Evolutionary conservation across 2,888 invertebrate genomes (phyloP).

Genomic region (Andrena praecox): DNA sequence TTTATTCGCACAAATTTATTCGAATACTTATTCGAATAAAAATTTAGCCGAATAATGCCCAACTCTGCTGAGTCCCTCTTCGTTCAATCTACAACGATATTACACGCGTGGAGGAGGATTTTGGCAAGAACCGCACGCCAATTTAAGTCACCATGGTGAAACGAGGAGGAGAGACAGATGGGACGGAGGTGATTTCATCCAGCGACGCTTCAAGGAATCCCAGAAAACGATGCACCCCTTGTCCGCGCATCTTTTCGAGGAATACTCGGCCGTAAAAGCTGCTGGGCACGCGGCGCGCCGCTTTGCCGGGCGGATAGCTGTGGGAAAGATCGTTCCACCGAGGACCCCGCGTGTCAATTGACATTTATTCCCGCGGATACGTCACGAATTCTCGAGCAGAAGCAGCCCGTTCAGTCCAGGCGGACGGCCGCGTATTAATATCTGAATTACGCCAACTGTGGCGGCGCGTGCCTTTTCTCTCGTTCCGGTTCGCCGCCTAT

Average conservation of each 20-base stretch:
- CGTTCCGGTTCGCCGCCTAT: slow-evolving; percentile 33
- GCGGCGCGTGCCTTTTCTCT: slow-evolving; percentile 31
- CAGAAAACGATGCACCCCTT: slow-evolving; percentile 22
- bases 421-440: slow-evolving; percentile 58
- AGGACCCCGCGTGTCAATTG: slow-evolving; percentile 74
- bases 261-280: slow-evolving; percentile 16
- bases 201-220: not conserved
- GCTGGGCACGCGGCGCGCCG: slow-evolving; percentile 14
- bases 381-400: slow-evolving; percentile 67
- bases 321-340: slow-evolving; percentile 70
- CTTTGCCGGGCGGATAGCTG: slow-evolving; percentile 41
- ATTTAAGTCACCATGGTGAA: not conserved
- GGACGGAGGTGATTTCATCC: not conserved
- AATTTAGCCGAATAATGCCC: too few relatives aligned
- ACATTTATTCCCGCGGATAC: slow-evolving; percentile 71
- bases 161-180: not conserved
- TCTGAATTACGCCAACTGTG: slow-evolving; percentile 61
- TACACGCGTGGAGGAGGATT: not conserved
- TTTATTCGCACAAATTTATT: too few relatives aligned
- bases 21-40: too few relatives aligned
- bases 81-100: not conserved
- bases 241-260: slow-evolving; percentile 34
- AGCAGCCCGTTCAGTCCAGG: slow-evolving; percentile 21
- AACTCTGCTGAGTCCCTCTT: not conserved
- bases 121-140: not conserved